phyloP scores from a whole-genome alignment of 2,888 invertebrate genomes.

The Criorhina ranunculi region DNA sequence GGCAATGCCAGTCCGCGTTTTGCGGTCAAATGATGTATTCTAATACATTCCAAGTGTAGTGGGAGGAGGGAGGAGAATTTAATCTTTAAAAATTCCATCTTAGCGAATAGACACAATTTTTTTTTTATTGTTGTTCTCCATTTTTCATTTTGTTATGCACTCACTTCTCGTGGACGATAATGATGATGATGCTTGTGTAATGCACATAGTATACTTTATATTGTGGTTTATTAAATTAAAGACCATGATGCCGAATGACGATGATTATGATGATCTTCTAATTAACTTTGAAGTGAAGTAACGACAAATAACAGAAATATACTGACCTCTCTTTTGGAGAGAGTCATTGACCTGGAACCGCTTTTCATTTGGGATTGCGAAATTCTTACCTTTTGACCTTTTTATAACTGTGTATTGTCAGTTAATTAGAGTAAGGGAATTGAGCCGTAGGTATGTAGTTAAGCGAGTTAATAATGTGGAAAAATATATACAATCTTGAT shows the following conservation, averaged over 20 bases:
- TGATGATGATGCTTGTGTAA: slow-evolving; percentile 42
- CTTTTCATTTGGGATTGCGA: slow-evolving; percentile 57
- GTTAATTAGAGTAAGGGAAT: background rate
- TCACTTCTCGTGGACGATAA: slow-evolving; percentile 47
- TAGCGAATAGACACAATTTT: slow-evolving; percentile 19
- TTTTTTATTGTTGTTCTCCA: slow-evolving; percentile 32
- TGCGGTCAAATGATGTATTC: slow-evolving; percentile 61
- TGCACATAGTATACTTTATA: slow-evolving; percentile 44
- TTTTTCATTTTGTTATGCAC: slow-evolving; percentile 65
- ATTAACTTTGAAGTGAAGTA: slow-evolving; percentile 59
- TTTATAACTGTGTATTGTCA: slow-evolving; percentile 28
- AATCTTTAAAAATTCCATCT: slow-evolving; percentile 51
- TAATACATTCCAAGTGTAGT: slow-evolving; percentile 43
- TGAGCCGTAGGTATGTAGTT: no score
- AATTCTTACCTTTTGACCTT: slow-evolving; percentile 38
- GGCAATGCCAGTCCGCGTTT: slow-evolving; percentile 56
- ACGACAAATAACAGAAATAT: slow-evolving; percentile 37
- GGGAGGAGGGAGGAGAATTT: slow-evolving; percentile 20
- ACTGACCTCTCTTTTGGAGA: slow-evolving; percentile 46
- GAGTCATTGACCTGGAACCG: slow-evolving; percentile 64
- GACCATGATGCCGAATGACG: slow-evolving; percentile 45
- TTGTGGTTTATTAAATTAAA: slow-evolving; percentile 68
- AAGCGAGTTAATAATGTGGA: no score
- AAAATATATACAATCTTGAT: no score
- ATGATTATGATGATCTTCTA: slow-evolving; percentile 64